Base-by-base conservation (phyloP, 2,113 vertebrate species). In the Thymallus thymallus region DNA sequence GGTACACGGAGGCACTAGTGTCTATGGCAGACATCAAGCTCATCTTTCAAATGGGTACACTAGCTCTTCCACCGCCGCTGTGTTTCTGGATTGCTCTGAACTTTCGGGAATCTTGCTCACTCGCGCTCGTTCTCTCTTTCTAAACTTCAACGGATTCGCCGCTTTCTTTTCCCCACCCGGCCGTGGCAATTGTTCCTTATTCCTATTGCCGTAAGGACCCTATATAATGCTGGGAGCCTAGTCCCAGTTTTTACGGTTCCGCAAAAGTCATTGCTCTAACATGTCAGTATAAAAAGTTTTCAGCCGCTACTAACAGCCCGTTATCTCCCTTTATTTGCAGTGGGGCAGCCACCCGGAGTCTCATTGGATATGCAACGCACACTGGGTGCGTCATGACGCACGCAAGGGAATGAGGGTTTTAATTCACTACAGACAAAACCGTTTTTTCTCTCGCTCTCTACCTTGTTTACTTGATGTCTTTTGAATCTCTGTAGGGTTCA, bases 11-110 rank as follows among this genome's bases (percentile, higher is more conserved):
- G 86, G 96, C 95, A 92, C 95, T 97, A 82, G 95, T 97, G 93
- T 99, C 96, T 93, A 98, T 98, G 85, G 97, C 96, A 93, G 97
- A 99, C 95, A 98, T 88, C 93, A 99, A 93, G 95, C 97, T 99
- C 97, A 98, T 98, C 93, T 96, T 98, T 91, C 86, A 84, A 85
- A 76, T 85, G 78, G 84, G 76, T 80, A 67, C 86, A 41, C 35
- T 1, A 41, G 9, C 35, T 41, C 35, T 41, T 41, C 35, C 35
- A 83, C 87, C 90, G 80, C 87, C 86, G 83, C 85, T 85, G 82
- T 41, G 9, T 77, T 86, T 87, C 84, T 80, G 83, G 82, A 87
- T 84, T 85, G 75, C 26, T 80, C 84, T 88, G 82, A 83, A 90
- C 35, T 89, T 51, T 77, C 68, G 75, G 13, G 10, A 66, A 77